A percentile compares a stretch with the other conserved stretches of the same genome.
phyloP scores from a whole-genome alignment of 1,140 invertebrate species.

The Bemisia tabaci region DNA sequence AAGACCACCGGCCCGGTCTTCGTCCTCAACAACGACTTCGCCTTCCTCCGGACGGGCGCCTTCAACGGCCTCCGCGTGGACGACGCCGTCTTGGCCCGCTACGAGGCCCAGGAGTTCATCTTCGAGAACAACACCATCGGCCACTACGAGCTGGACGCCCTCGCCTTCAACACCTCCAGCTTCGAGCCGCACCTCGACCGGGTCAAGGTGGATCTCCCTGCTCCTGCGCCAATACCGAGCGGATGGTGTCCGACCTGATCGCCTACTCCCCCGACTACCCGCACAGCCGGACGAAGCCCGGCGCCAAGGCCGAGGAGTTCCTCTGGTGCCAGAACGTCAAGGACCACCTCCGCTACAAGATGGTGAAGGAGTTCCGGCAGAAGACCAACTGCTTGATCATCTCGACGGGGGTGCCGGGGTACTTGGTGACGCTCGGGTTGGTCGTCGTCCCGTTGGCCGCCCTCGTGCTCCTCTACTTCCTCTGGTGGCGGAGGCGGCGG shows the following conservation, averaged over 20 bases:
- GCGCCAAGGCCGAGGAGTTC: constrained; percentile 17
- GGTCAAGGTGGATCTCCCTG: constrained; percentile 44
- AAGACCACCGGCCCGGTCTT: constrained; percentile 42
- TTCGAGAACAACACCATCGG: constrained; percentile 50
- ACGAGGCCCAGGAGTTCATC: constrained; percentile 34
- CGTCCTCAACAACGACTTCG: constrained; percentile 49
- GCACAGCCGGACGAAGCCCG: constrained; percentile 11
- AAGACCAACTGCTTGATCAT: constrained; percentile 15
- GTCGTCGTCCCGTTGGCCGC: constrained; percentile 18
- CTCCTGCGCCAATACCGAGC: constrained; percentile 37
- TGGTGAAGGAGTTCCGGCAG: constrained; percentile 5
- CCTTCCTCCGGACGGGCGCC: constrained; percentile 38
- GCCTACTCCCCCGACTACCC: constrained; percentile 30
- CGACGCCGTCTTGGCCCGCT: constrained; percentile 20
- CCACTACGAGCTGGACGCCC: constrained; percentile 38
- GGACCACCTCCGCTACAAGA: constrained; percentile 8
- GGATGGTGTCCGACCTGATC: constrained; percentile 33
- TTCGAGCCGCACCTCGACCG: constrained; percentile 39
- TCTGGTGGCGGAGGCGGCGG: constrained; percentile 19
- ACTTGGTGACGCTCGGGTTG: constrained; percentile 16
- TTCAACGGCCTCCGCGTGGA: constrained; percentile 43
- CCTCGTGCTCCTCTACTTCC: constrained; percentile 26
- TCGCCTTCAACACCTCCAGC: constrained; percentile 40
- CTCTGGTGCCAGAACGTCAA: constrained; percentile 17
- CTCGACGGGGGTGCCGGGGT: constrained; percentile 25